These are phyloP conservation scores for Eptesicus fuscus DNA, from an alignment of 2,113 vertebrate species.

Conservation along the genomic window DNA sequence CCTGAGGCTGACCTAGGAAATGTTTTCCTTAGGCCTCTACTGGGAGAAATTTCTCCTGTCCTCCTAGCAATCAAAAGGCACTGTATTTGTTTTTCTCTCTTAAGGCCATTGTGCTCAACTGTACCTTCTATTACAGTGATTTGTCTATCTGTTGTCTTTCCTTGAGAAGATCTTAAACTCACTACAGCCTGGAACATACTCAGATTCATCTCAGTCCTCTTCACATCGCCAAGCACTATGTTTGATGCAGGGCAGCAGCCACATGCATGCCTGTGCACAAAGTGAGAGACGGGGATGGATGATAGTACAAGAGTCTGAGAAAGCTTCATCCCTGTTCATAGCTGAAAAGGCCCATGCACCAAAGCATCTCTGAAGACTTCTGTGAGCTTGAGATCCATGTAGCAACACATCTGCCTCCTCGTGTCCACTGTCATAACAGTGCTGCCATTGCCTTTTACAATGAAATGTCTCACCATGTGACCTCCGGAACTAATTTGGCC, in stretches of 20 bases:
- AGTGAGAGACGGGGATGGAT: fast-evolving
- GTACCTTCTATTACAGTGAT: not conserved
- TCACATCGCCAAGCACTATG: not conserved
- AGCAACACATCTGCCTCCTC: not conserved
- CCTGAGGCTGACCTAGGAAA: not conserved
- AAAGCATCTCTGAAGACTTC: not conserved
- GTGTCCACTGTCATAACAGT: not conserved
- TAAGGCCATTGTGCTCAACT: not conserved
- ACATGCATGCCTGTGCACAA: fast-evolving
- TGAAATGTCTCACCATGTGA: not conserved
- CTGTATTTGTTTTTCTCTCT: not conserved
- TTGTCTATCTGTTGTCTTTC: not conserved
- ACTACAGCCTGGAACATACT: not conserved
- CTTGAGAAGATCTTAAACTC: not conserved
- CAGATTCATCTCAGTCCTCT: not conserved
- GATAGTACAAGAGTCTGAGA: not conserved
- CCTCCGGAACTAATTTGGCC: constrained; percentile 49
- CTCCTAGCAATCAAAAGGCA: not conserved
- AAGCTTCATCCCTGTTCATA: not conserved
- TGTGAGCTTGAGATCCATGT: not conserved
- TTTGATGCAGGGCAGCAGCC: not conserved
- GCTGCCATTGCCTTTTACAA: not conserved
- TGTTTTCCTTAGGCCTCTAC: not conserved
- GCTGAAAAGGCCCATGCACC: not conserved
- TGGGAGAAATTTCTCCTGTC: not conserved